Evolutionary conservation across 1,140 invertebrate genomes (phyloP), one percentile per base, ranked within the genome.

Genomic region (Kradibia gibbosae): DNA sequence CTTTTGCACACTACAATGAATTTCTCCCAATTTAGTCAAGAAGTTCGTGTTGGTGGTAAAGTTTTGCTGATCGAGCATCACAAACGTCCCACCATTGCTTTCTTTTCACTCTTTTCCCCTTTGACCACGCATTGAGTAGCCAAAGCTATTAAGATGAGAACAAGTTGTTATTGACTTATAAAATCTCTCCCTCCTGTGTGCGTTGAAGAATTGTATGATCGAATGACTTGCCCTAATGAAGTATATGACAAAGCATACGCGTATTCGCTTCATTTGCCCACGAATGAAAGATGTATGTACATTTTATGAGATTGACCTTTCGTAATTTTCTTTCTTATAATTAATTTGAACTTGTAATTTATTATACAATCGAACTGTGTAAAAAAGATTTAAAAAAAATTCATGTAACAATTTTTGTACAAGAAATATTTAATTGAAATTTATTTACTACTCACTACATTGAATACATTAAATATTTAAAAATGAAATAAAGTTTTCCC

Each of bases 151-250:
- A 81, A 48, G 72, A 48, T 45, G 60, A 53, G 72, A 70, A 81
- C 72, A 75, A 81, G 72, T 81, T 81, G 79, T 70, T 81, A 81
- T 75, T 72, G 79, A 81, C 79, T 81, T 75, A 22, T 45, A 74
- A 74, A 74, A 80, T 55, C 71, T 50, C 65, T 73, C 53, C 25
- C 34, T 48, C n/a, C 17, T 28, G 10, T 39, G 36, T 15, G 36
- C 31, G 75, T 48, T 42, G 20, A 3, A 17, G 3, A 45, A 62
- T 50, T 72, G 72, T 55, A 67, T 75, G 79, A 53, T 72, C 57
- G 53, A 15, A 8, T 53, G 31, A 36, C 31, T 65, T 57, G 45
- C n/a, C 57, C 36, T 34, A 45, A 3, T 28, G 45, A 22, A 28
- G 22, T 55, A 22, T 45, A 53, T 36, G 15, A 11, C 28, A 73